phyloP scores from a whole-genome alignment of 2,797 vertebrate species.

The Ambastaia sidthimunki region DNA sequence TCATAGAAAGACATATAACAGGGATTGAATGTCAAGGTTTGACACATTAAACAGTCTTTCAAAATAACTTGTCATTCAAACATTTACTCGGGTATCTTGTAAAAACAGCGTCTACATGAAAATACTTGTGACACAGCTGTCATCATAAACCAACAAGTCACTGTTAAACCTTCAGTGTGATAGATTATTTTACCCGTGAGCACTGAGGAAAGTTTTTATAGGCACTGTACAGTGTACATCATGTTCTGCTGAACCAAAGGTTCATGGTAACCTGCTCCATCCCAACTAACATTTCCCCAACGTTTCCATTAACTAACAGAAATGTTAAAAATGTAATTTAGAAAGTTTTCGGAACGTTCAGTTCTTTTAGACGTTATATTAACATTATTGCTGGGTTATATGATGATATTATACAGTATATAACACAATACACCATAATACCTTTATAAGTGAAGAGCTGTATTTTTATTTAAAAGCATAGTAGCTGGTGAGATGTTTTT shows the following conservation, averaged over 20 bases:
- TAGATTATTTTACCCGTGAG: not conserved
- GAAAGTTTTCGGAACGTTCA: too few relatives aligned
- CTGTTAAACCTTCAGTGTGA: not conserved
- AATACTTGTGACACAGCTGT: not conserved
- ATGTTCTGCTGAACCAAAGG: conserved; percentile 8
- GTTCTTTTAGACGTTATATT: too few relatives aligned
- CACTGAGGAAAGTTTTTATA: conserved; percentile 3
- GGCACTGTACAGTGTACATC: not conserved
- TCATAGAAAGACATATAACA: too few relatives aligned
- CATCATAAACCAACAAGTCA: not conserved
- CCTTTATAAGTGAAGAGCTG: too few relatives aligned
- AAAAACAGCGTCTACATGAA: conserved; percentile 15
- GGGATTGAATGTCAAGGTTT: too few relatives aligned
- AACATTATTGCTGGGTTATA: too few relatives aligned
- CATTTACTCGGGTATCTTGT: not conserved
- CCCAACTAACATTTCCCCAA: not conserved
- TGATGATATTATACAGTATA: too few relatives aligned
- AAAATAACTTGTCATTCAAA: not conserved
- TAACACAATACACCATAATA: too few relatives aligned
- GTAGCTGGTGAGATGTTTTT: not conserved
- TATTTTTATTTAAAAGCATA: too few relatives aligned
- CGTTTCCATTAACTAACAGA: too few relatives aligned
- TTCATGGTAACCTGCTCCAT: conserved; percentile 26
- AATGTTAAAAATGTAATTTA: too few relatives aligned
- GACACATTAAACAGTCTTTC: too few relatives aligned